Percentiles rank a stretch among this genome's conserved stretches.
phyloP scores from a whole-genome alignment of 1,140 invertebrate genomes.

The Heliconius congener region DNA sequence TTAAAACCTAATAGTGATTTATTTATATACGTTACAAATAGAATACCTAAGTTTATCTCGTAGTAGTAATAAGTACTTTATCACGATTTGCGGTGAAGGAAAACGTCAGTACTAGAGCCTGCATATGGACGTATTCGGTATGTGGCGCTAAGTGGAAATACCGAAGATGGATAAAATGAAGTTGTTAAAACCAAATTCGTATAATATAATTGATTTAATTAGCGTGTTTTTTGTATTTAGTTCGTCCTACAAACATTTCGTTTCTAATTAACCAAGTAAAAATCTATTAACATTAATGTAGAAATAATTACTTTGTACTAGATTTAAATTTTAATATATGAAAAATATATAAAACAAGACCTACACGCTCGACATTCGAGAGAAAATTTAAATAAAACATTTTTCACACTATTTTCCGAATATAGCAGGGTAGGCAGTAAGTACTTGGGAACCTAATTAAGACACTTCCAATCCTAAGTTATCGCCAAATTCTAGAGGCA shows the following conservation, averaged over 20 bases:
- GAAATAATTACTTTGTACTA: too few relatives aligned
- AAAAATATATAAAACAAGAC: too few relatives aligned
- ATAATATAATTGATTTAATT: slow-evolving; percentile 6
- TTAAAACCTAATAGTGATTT: slow-evolving; percentile 5
- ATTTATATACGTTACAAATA: slow-evolving; percentile 15
- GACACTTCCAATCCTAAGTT: too few relatives aligned
- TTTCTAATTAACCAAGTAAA: neutral
- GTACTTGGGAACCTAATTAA: too few relatives aligned
- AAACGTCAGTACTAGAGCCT: neutral
- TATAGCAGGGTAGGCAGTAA: too few relatives aligned
- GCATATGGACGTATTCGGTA: neutral
- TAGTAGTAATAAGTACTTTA: slow-evolving; percentile 9
- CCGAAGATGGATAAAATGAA: neutral
- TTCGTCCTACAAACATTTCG: neutral
- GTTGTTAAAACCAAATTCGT: neutral
- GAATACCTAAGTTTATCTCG: slow-evolving; percentile 18
- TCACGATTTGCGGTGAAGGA: slow-evolving; percentile 23
- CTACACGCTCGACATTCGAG: too few relatives aligned
- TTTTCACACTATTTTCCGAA: too few relatives aligned
- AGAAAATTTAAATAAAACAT: too few relatives aligned
- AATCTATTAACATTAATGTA: neutral
- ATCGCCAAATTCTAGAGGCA: too few relatives aligned
- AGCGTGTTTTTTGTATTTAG: neutral
- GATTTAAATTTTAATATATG: too few relatives aligned
- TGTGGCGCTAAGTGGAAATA: neutral